Conservation (phyloP, 1,140 invertebrate genomes). For the Meloidogyne floridensis region DNA sequence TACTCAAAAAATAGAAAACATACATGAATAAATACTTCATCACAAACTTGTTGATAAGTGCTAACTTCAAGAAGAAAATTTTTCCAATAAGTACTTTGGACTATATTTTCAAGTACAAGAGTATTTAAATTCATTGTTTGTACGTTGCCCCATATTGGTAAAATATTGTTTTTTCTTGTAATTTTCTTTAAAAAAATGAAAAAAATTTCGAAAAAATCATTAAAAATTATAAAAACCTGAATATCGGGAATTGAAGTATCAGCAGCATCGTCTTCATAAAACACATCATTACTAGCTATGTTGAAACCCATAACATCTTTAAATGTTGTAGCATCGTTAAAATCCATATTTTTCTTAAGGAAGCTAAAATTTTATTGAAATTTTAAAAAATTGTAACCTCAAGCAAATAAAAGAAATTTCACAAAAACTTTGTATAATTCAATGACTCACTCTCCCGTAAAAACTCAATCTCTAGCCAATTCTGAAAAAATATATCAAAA, state of each 20-base stretch:
- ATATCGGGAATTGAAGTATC: conserved; percentile 55
- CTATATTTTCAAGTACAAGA: conserved; percentile 95
- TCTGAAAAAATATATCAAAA: too few relatives aligned
- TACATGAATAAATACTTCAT: conserved; percentile 98
- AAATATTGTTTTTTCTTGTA: conserved; percentile 62
- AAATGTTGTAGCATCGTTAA: conserved; percentile 30
- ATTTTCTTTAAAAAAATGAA: conserved; percentile 51
- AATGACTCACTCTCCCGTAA: too few relatives aligned
- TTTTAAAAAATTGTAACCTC: neutral
- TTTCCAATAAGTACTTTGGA: conserved; percentile 98
- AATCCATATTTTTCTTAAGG: conserved; percentile 1
- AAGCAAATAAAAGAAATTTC: too few relatives aligned
- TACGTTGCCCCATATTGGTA: conserved; percentile 83
- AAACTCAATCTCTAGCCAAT: too few relatives aligned
- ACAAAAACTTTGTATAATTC: too few relatives aligned
- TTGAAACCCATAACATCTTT: conserved; percentile 53
- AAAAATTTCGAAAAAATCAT: neutral
- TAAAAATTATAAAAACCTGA: conserved; percentile 28
- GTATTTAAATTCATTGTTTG: conserved; percentile 98
- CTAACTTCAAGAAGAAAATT: conserved; percentile 91
- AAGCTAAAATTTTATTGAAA: neutral
- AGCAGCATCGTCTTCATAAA: conserved; percentile 55
- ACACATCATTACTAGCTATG: conserved; percentile 44
- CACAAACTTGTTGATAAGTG: conserved; percentile 98
- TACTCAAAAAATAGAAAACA: too few relatives aligned